Percentiles rank a stretch among this genome's conserved stretches.
Conservation (phyloP, 2,797 vertebrate genomes). For the Sebastes hubbsi region DNA sequence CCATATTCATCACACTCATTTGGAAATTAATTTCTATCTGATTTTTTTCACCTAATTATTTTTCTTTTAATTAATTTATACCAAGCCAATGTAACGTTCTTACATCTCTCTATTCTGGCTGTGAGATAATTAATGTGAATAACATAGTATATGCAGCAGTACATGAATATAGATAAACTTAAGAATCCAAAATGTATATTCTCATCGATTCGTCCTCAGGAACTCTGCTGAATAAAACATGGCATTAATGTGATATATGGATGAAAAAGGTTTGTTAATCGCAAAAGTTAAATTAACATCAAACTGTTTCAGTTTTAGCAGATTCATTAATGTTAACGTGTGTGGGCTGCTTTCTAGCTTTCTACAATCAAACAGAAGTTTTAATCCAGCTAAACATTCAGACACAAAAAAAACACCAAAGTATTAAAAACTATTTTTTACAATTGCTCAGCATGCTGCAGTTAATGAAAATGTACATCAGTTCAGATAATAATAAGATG, state of each 20-base stretch:
- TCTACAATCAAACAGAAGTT: not conserved
- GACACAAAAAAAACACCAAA: not conserved
- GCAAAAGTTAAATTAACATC: not conserved
- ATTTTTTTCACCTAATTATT: slow-evolving; percentile 21
- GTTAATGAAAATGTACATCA: not conserved
- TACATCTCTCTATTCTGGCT: not conserved
- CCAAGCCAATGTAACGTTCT: not conserved
- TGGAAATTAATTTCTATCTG: not conserved
- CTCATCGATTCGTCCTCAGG: slow-evolving; percentile 10
- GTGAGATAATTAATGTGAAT: slow-evolving; percentile 24
- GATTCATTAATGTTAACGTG: not conserved
- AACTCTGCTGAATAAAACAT: slow-evolving; percentile 42
- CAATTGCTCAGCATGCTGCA: not conserved
- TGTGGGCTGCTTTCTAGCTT: not conserved
- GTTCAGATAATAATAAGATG: not conserved
- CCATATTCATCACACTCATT: not conserved
- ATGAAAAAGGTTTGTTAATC: not conserved
- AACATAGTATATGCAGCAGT: not conserved
- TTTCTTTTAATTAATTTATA: slow-evolving; percentile 2
- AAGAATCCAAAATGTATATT: slow-evolving; percentile 16
- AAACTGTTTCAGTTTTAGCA: not conserved
- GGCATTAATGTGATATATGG: not conserved
- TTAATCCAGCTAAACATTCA: not conserved
- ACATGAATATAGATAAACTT: slow-evolving; percentile 49
- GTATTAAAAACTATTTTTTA: not conserved